Evolutionary conservation across 2,113 vertebrate genomes (phyloP), one percentile per base, ranked within the genome.

Genomic region (Lucifuga dentata): DNA sequence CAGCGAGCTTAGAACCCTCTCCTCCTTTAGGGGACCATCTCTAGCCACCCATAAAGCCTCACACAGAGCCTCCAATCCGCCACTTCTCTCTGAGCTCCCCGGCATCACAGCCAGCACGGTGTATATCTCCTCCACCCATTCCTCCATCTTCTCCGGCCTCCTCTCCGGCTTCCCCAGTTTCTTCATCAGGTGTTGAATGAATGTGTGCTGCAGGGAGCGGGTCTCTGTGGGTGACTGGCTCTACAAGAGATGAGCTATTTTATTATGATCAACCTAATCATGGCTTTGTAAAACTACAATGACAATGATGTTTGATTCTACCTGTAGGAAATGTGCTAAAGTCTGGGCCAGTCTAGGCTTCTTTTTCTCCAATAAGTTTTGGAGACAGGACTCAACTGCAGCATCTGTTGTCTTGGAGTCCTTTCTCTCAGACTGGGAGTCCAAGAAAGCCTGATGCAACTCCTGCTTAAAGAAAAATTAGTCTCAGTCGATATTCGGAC

Each of bases 1-100:
- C 83, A 99, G 69, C 49, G 93, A 95, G 86, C 92, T 77, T 23
- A 98, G 92, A 8, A 99, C 64, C 51, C 68, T 92, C 82, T 96
- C 95, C 77, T 99, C 97, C 9, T 8, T 89, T 41, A 98, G 87
- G 0, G 84, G 91, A 0, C 86, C 70, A 39, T 90, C 89, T 77
- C 93, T 95, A 8, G 91, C 84, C 13, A 87, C 90, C 86, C 95
- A 92, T 21, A 99, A 90, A 2, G 92, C 93, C 45, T 92, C 91
- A 56, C 95, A 96, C 5, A 99, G 88, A 0, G 85, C 86, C 3
- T 75, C 92, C 20, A 96, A 62, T 8, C 72, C 81, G 2, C 81
- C 79, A 0, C 88, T 81, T 0, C 73, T 68, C 10, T 88, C 79
- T 5, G 89, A 61, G 20, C 92, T 88, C 81, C 93, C 93, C 1